Conservation (phyloP, 2,888 invertebrate genomes). For the Netelia fuscicornis region DNA sequence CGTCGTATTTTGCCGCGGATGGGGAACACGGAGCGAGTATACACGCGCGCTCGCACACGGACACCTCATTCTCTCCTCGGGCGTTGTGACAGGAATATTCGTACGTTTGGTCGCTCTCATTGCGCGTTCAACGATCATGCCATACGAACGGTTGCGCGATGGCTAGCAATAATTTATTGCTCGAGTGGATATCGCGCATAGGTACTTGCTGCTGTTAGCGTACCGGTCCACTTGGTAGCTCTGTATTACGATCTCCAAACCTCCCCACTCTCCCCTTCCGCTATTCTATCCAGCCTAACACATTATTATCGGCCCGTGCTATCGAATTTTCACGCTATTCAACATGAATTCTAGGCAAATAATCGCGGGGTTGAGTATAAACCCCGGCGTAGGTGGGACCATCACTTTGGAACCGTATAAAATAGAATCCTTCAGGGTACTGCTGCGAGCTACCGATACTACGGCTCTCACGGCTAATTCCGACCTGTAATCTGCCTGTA, state of each 20-base stretch:
- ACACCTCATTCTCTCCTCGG: conserved; percentile 36
- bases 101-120: conserved; percentile 77
- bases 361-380: conserved; percentile 27
- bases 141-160: conserved; percentile 70
- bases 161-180: conserved; percentile 69
- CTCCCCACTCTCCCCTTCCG: background rate
- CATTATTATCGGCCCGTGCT: conserved; percentile 61
- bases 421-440: conserved; percentile 66
- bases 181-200: conserved; percentile 66
- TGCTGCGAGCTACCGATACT: conserved; percentile 81
- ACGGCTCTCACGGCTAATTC: conserved; percentile 83
- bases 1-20: conserved; percentile 82
- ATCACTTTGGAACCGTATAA: conserved; percentile 59
- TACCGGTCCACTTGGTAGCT: conserved; percentile 39
- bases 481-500: conserved; percentile 84
- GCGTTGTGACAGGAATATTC: conserved; percentile 82
- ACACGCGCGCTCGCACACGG: conserved; percentile 70
- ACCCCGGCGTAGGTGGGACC: conserved; percentile 36
- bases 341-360: conserved; percentile 62
- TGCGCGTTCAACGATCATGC: conserved; percentile 80
- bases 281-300: conserved; percentile 23
- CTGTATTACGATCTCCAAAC: conserved; percentile 19
- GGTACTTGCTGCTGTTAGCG: conserved; percentile 34
- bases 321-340: conserved; percentile 63
- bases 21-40: conserved; percentile 80